A percentile compares a stretch with the other conserved stretches of the same genome.
phyloP scores from a whole-genome alignment of 2,888 invertebrate genomes.

The Heliconius hortense region DNA sequence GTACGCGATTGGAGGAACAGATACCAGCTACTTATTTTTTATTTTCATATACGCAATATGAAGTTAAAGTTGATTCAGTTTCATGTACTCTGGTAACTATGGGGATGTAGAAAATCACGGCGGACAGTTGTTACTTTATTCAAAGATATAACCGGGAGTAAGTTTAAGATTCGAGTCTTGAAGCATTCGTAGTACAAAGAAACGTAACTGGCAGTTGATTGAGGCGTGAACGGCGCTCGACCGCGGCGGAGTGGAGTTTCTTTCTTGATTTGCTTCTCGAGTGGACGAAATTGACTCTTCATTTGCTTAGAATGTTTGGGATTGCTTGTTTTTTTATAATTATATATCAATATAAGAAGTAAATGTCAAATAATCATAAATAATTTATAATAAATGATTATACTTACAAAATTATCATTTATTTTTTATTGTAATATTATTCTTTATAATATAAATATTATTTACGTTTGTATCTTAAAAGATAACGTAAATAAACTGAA shows the following conservation, averaged over 20 bases:
- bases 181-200: constrained; percentile 70
- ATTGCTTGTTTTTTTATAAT: constrained; percentile 36
- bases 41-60: constrained; percentile 80
- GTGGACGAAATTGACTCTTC: constrained; percentile 78
- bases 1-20: constrained; percentile 85
- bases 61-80: constrained; percentile 65
- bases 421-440: background rate
- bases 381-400: too few relatives aligned
- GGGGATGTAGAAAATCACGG: constrained; percentile 11
- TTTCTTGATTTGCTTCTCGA: constrained; percentile 80
- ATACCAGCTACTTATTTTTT: constrained; percentile 81
- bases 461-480: background rate
- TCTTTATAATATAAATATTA: background rate
- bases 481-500: background rate
- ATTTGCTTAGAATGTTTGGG: constrained; percentile 58
- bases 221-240: constrained; percentile 78
- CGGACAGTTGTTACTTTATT: constrained; percentile 27
- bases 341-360: background rate
- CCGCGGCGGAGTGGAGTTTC: constrained; percentile 72
- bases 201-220: constrained; percentile 77
- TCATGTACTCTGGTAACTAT: constrained; percentile 30
- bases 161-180: constrained; percentile 53
- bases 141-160: constrained; percentile 30
- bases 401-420: too few relatives aligned
- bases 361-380: background rate